These are phyloP conservation scores for Ferdinandea cuprea DNA, from an alignment of 2,888 invertebrate species.

Conservation along the genomic window DNA sequence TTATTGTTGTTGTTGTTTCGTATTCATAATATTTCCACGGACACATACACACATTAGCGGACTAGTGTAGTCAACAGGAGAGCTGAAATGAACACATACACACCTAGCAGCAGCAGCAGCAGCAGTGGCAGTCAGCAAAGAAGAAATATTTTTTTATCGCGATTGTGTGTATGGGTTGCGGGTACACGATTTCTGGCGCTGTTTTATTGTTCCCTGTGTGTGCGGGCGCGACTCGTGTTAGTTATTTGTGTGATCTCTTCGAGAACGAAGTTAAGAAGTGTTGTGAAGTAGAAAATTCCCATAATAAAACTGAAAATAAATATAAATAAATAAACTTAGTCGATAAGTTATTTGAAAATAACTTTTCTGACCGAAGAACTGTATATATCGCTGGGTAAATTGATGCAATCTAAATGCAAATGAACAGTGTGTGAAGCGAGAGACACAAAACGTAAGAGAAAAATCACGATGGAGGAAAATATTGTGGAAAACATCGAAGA, in stretches of 20 bases:
- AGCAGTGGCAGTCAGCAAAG: background rate
- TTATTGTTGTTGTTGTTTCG: background rate
- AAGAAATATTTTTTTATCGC: constrained; percentile 12
- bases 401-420: constrained; percentile 13
- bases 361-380: background rate
- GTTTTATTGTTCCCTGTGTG: constrained; percentile 27
- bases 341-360: constrained; percentile 6
- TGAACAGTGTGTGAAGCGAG: constrained; percentile 22
- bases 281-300: constrained; percentile 14
- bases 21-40: background rate
- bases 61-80: constrained; percentile 56
- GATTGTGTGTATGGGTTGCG: constrained; percentile 1
- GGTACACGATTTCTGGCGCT: constrained; percentile 39
- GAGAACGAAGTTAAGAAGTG: constrained; percentile 59
- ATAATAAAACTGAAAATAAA: constrained; percentile 26
- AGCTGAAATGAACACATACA: constrained; percentile 18
- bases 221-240: constrained; percentile 55
- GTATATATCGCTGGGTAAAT: background rate
- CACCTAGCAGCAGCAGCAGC: background rate
- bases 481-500: constrained; percentile 51
- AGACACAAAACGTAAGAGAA: background rate
- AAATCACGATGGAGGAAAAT: constrained; percentile 44
- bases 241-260: constrained; percentile 69
- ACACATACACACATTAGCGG: constrained; percentile 33
- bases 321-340: constrained; percentile 6